Evolutionary conservation across 1,140 invertebrate genomes (phyloP).

Genomic region (Drosophila novamexicana): DNA sequence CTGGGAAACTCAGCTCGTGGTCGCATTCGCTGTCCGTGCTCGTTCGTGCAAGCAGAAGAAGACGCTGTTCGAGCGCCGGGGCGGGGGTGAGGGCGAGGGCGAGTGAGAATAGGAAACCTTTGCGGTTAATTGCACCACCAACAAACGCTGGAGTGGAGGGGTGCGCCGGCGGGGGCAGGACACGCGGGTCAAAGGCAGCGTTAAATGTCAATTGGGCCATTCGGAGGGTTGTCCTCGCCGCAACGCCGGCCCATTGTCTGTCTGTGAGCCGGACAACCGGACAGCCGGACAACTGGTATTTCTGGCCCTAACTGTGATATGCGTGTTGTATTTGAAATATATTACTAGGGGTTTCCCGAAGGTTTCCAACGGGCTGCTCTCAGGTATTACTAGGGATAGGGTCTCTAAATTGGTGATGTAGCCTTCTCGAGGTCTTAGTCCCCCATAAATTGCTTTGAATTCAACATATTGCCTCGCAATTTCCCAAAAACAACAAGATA

Average conservation of each 20-base stretch:
- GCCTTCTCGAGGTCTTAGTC: too few species aligned
- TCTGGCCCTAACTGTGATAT: neutral
- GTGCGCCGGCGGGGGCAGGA: neutral
- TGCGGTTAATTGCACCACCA: slow-evolving; percentile 77
- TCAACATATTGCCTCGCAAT: too few species aligned
- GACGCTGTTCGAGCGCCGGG: neutral
- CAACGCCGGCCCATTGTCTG: slow-evolving; percentile 21
- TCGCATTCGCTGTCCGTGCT: slow-evolving; percentile 10
- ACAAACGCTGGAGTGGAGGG: slow-evolving; percentile 12
- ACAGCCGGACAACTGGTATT: slow-evolving; percentile 24
- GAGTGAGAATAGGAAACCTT: slow-evolving; percentile 80
- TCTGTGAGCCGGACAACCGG: slow-evolving; percentile 49
- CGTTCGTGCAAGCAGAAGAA: slow-evolving; percentile 42
- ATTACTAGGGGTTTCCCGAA: neutral
- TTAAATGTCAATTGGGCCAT: slow-evolving; percentile 75
- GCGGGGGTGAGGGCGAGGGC: neutral
- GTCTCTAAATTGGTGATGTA: too few species aligned
- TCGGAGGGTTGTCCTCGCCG: slow-evolving; percentile 25
- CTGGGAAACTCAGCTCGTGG: neutral
- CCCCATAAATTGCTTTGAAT: too few species aligned
- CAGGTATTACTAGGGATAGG: too few species aligned
- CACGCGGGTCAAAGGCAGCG: slow-evolving; percentile 65
- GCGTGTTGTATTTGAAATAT: neutral
- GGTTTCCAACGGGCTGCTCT: too few species aligned
- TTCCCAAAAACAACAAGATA: too few species aligned